phyloP scores from a whole-genome alignment of 2,888 invertebrate species.

The Cheilosia scutellata region DNA sequence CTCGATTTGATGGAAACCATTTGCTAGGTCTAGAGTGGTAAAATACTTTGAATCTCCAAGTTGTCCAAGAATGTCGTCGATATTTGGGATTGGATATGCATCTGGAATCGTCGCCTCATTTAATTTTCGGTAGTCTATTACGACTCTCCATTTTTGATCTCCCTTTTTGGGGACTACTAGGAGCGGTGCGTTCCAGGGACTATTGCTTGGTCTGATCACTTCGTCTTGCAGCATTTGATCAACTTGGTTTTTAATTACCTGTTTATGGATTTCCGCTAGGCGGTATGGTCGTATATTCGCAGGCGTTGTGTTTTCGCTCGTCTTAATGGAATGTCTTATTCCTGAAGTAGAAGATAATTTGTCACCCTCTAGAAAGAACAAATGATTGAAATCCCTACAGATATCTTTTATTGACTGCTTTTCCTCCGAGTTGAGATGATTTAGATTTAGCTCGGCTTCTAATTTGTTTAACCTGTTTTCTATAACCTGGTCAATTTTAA shows the following conservation, averaged over 20 bases:
- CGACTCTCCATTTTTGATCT: conserved; percentile 25
- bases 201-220: conserved; percentile 16
- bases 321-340: background rate
- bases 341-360: conserved; percentile 1
- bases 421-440: conserved; percentile 7
- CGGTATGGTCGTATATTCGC: conserved; percentile 12
- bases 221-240: conserved; percentile 9
- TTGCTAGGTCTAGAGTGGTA: conserved; percentile 6
- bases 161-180: conserved; percentile 10
- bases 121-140: conserved; percentile 14
- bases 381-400: conserved; percentile 6
- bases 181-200: conserved; percentile 17
- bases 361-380: conserved; percentile 9
- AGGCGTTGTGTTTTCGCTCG: background rate
- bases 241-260: conserved; percentile 6
- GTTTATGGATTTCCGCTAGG: conserved; percentile 5
- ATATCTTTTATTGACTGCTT: conserved; percentile 6
- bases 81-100: conserved; percentile 6
- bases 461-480: conserved; percentile 2
- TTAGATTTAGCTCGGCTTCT: conserved; percentile 1
- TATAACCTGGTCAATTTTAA: background rate
- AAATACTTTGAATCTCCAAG: conserved; percentile 22
- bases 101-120: conserved; percentile 23
- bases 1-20: conserved; percentile 21
- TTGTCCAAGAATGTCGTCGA: conserved; percentile 10